These are phyloP conservation scores for Danaus plexippus DNA, from an alignment of 1,140 invertebrate species.

Conservation along the genomic window DNA sequence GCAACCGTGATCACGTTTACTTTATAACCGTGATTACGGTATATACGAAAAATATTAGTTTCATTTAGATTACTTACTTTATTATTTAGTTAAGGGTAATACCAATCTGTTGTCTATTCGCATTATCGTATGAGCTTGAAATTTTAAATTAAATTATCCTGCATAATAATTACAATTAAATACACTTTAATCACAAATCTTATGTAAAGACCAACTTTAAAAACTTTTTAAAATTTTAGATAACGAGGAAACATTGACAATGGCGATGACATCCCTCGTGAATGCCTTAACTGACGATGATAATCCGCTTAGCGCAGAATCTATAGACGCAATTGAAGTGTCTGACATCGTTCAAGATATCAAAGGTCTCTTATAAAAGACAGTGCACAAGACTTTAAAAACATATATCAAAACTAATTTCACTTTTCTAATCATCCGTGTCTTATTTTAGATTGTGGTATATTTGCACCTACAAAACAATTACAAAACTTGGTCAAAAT, in stretches of 20 bases:
- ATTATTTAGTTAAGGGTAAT: too few species aligned
- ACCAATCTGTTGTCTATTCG: too few species aligned
- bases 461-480: constrained; percentile 34
- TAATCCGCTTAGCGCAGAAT: constrained; percentile 34
- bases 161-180: too few species aligned
- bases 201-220: not conserved
- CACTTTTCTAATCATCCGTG: not conserved
- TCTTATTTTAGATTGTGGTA: constrained; percentile 40
- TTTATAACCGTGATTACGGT: too few species aligned
- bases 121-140: too few species aligned
- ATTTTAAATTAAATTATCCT: too few species aligned
- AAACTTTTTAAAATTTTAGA: constrained; percentile 29
- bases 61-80: not conserved
- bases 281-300: constrained; percentile 42
- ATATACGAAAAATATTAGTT: too few species aligned
- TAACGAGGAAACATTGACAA: constrained; percentile 29
- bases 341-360: constrained; percentile 43
- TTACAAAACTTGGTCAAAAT: constrained; percentile 32
- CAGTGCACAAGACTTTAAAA: not conserved
- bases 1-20: too few species aligned
- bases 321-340: constrained; percentile 37
- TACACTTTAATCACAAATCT: too few species aligned
- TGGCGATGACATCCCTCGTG: constrained; percentile 50
- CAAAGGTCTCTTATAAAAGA: constrained; percentile 35
- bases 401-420: constrained; percentile 3